phyloP scores from a whole-genome alignment of 1,140 invertebrate species.

The Zaprionus lachaisei region DNA sequence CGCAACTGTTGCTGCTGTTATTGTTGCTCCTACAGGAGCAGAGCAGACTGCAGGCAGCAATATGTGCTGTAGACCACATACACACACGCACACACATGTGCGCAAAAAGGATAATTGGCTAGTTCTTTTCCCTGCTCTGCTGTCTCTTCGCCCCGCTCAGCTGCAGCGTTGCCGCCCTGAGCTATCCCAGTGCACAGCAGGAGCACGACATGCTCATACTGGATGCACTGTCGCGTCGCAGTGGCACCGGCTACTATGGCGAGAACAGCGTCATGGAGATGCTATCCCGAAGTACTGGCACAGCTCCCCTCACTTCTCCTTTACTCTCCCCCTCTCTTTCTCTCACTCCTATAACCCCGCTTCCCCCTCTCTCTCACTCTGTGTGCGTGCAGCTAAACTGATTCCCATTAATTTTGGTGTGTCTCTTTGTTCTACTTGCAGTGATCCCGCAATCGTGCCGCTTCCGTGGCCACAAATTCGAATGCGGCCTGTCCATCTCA shows the following conservation, averaged over 20 bases:
- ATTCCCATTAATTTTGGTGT: constrained; percentile 47
- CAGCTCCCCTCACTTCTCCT: constrained; percentile 6
- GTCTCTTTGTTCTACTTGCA: constrained; percentile 84
- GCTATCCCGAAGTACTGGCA: constrained; percentile 90
- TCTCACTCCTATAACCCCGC: neutral
- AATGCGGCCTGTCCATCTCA: constrained; percentile 95
- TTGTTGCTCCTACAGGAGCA: constrained; percentile 38
- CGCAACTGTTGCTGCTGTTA: neutral
- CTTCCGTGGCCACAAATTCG: constrained; percentile 94
- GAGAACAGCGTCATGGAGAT: constrained; percentile 92
- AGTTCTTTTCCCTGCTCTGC: constrained; percentile 10
- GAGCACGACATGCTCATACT: constrained; percentile 90
- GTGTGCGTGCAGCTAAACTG: constrained; percentile 33
- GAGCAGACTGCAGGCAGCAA: neutral
- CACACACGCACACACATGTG: constrained; percentile 44
- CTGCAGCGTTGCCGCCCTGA: constrained; percentile 18
- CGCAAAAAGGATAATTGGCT: constrained; percentile 68
- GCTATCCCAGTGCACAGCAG: constrained; percentile 87
- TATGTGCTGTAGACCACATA: constrained; percentile 42
- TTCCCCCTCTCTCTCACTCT: neutral
- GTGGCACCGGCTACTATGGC: constrained; percentile 85
- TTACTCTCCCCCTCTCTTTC: neutral
- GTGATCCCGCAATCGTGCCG: constrained; percentile 97
- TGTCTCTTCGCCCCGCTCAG: neutral
- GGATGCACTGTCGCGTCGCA: constrained; percentile 89